Evolutionary conservation across 30 jellyfish, hydroid and myxozoan species (phyloP).

Genomic region (Cassiopea xamachana): DNA sequence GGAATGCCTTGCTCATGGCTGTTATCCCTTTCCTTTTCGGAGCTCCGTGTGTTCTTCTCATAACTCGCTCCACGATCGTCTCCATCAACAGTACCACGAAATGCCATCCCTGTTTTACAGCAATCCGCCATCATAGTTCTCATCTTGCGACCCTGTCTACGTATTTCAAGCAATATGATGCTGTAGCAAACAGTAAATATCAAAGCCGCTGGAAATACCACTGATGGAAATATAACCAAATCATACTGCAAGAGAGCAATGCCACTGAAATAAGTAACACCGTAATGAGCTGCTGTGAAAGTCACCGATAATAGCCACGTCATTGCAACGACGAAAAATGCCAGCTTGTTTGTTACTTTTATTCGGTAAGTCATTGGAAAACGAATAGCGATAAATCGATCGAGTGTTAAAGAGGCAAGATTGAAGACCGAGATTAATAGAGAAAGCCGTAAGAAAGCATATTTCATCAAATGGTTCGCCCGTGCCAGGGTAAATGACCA

Average conservation of each 20-base stretch:
- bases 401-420: slow-evolving; percentile 59
- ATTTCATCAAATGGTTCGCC: slow-evolving; percentile 4
- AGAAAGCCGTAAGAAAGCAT: slow-evolving; percentile 37
- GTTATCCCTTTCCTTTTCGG: neutral
- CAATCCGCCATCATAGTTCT: neutral
- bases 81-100: neutral
- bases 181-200: slow-evolving; percentile 11
- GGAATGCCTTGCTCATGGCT: neutral
- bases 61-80: neutral
- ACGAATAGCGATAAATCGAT: slow-evolving; percentile 49
- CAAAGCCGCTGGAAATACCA: slow-evolving; percentile 31
- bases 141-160: slow-evolving; percentile 22
- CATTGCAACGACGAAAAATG: slow-evolving; percentile 12
- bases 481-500: neutral
- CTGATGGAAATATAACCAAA: slow-evolving; percentile 25
- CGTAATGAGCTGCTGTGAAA: slow-evolving; percentile 9
- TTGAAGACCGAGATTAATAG: slow-evolving; percentile 54
- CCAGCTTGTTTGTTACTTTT: neutral
- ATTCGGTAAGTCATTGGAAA: slow-evolving; percentile 50
- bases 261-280: neutral
- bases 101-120: neutral
- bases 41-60: neutral
- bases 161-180: neutral
- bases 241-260: neutral
- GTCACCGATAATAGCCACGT: slow-evolving; percentile 38